These are phyloP conservation scores for Uropsilus gracilis DNA, from an alignment of 2,113 vertebrate species.

Conservation along the genomic window DNA sequence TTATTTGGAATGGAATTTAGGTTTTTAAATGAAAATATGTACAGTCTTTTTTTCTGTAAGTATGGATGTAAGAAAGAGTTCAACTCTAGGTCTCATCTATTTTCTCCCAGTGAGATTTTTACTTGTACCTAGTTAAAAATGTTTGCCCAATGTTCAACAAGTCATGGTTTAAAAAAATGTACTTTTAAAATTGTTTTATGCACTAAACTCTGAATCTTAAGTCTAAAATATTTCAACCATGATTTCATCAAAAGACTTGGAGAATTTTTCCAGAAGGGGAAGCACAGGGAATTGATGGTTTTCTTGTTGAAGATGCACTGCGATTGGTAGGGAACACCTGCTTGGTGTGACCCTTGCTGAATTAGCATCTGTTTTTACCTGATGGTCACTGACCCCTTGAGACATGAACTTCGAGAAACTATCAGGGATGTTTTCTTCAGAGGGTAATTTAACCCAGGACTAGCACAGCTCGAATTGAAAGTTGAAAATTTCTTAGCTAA, in stretches of 20 bases:
- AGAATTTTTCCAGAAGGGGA: not conserved
- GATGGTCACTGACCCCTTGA: not conserved
- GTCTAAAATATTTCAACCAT: not conserved
- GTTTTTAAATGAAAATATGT: constrained; percentile 17
- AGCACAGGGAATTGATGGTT: too few relatives aligned
- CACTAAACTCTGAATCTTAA: not conserved
- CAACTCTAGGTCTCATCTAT: not conserved
- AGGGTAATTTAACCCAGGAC: not conserved
- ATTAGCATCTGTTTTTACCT: not conserved
- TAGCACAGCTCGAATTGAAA: not conserved
- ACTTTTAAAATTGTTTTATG: not conserved
- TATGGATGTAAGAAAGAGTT: not conserved
- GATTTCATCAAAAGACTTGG: not conserved
- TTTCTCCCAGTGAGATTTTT: not conserved
- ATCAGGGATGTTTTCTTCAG: not conserved
- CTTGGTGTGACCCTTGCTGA: not conserved
- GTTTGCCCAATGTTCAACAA: not conserved
- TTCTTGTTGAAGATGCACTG: not conserved
- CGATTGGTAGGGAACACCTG: not conserved
- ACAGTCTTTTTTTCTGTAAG: not conserved
- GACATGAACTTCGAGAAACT: not conserved
- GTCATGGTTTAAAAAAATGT: not conserved
- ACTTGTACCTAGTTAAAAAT: not conserved
- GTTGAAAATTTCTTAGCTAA: constrained; percentile 26
- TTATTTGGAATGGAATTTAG: not conserved